Percentiles rank a stretch among this genome's conserved stretches.
These are phyloP conservation scores for Drosophila varians DNA, from an alignment of 1,140 invertebrate species.

Conservation along the genomic window DNA sequence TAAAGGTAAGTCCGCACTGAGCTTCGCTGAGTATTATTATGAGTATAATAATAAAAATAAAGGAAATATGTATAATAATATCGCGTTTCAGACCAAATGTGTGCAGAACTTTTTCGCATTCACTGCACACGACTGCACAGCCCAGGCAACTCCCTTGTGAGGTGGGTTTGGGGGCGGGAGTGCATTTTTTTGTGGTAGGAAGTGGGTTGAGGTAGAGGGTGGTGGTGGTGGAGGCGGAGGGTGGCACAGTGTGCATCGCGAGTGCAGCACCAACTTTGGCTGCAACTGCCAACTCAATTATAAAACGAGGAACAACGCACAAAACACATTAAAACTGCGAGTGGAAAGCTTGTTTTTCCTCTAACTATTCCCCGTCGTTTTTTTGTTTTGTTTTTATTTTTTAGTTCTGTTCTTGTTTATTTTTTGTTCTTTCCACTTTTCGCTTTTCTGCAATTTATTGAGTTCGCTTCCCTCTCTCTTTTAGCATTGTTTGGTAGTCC, in stretches of 20 bases:
- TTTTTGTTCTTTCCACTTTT: slow-evolving; percentile 59
- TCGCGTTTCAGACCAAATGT: slow-evolving; percentile 65
- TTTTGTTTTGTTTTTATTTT: slow-evolving; percentile 42
- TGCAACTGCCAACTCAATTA: slow-evolving; percentile 75
- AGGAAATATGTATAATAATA: slow-evolving; percentile 49
- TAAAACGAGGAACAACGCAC: slow-evolving; percentile 73
- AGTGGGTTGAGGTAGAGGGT: background rate
- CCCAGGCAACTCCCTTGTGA: slow-evolving; percentile 15
- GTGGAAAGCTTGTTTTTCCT: slow-evolving; percentile 66
- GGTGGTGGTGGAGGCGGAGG: background rate
- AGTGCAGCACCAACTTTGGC: slow-evolving; percentile 33
- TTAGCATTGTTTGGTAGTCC: slow-evolving; percentile 47
- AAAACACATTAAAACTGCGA: slow-evolving; percentile 81
- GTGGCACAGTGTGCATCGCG: slow-evolving; percentile 19
- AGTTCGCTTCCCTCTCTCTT: slow-evolving; percentile 51
- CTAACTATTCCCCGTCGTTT: too few relatives aligned
- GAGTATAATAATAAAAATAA: slow-evolving; percentile 34
- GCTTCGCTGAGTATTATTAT: slow-evolving; percentile 23
- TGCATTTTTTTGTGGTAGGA: slow-evolving; percentile 10
- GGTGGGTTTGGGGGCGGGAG: background rate
- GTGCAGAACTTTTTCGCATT: slow-evolving; percentile 74
- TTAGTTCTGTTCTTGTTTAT: slow-evolving; percentile 52
- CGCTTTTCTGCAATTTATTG: slow-evolving; percentile 67
- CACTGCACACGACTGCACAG: slow-evolving; percentile 77
- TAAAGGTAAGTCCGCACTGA: slow-evolving; percentile 49